phyloP scores from a whole-genome alignment of 1,140 invertebrate genomes.

The Doryteuthis pealeii region DNA sequence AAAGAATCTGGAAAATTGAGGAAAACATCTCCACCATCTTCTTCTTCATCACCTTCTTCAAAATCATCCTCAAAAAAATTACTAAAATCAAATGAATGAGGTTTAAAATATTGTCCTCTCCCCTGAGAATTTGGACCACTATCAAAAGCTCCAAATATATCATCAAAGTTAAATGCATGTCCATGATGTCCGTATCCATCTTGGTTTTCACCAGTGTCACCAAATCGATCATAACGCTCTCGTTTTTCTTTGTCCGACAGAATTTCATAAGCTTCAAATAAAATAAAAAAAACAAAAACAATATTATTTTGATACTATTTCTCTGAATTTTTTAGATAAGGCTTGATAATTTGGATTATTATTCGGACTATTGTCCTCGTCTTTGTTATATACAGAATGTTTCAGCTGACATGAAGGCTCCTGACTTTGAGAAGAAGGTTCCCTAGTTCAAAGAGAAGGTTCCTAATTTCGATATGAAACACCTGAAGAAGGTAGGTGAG shows the following conservation, averaged over 20 bases:
- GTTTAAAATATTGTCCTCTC: slow-evolving; percentile 21
- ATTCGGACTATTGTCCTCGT: no score
- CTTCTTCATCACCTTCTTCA: slow-evolving; percentile 39
- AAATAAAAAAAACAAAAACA: not conserved
- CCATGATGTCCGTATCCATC: slow-evolving; percentile 13
- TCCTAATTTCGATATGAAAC: no score
- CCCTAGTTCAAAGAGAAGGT: no score
- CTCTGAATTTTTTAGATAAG: no score
- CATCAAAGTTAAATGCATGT: slow-evolving; percentile 50
- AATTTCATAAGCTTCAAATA: slow-evolving; percentile 83
- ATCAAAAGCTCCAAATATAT: slow-evolving; percentile 53
- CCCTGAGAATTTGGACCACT: slow-evolving; percentile 31
- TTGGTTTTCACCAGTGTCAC: slow-evolving; percentile 55
- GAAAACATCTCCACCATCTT: slow-evolving; percentile 29
- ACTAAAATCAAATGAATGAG: slow-evolving; percentile 15
- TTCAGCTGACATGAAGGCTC: no score
- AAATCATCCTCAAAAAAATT: slow-evolving; percentile 53
- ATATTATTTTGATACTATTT: not conserved
- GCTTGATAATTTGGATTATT: no score
- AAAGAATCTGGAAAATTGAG: slow-evolving; percentile 13
- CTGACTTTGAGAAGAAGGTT: no score
- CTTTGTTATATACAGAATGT: no score
- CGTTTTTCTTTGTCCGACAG: slow-evolving; percentile 90
- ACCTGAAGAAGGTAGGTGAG: no score
- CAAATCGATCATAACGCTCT: slow-evolving; percentile 90